Percentiles rank a stretch among this genome's conserved stretches.
These are phyloP conservation scores for Drosophila watanabei DNA, from an alignment of 1,140 invertebrate species.

Conservation along the genomic window DNA sequence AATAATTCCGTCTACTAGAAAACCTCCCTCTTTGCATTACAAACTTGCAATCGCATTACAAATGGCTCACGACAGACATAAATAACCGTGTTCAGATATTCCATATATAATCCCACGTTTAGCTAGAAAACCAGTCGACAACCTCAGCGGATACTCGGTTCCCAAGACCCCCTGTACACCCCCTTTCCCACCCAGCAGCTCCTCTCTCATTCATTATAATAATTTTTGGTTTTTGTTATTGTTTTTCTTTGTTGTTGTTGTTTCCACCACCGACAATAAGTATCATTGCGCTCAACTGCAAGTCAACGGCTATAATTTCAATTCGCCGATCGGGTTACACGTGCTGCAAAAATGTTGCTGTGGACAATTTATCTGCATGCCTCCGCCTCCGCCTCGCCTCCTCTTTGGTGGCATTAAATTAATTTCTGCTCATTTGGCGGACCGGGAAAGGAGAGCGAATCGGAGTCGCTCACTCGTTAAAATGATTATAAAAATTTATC, in stretches of 20 bases:
- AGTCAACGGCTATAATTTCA: constrained; percentile 79
- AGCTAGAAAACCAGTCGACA: constrained; percentile 40
- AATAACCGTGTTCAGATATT: constrained; percentile 16
- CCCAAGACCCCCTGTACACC: constrained; percentile 42
- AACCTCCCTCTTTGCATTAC: not conserved
- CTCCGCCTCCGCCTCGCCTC: constrained; percentile 35
- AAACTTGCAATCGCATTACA: constrained; percentile 21
- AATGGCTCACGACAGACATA: constrained; percentile 7
- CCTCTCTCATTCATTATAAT: constrained; percentile 75
- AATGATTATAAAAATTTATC: constrained; percentile 84
- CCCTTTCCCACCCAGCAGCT: too few species aligned
- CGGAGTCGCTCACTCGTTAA: constrained; percentile 72
- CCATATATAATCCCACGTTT: constrained; percentile 27
- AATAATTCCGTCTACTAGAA: too few species aligned
- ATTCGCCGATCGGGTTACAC: constrained; percentile 77
- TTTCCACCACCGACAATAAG: constrained; percentile 59
- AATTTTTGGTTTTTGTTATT: constrained; percentile 58
- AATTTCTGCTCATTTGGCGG: constrained; percentile 75
- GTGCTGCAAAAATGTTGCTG: constrained; percentile 70
- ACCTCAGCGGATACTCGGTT: constrained; percentile 57
- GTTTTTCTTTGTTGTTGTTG: constrained; percentile 46
- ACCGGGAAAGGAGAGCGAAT: constrained; percentile 29
- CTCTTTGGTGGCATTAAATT: constrained; percentile 76
- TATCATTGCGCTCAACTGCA: constrained; percentile 80
- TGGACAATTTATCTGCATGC: constrained; percentile 24